Percentiles rank a stretch among this genome's conserved stretches.
phyloP scores from a whole-genome alignment of 1,140 invertebrate genomes.

The Panulirus ornatus region DNA sequence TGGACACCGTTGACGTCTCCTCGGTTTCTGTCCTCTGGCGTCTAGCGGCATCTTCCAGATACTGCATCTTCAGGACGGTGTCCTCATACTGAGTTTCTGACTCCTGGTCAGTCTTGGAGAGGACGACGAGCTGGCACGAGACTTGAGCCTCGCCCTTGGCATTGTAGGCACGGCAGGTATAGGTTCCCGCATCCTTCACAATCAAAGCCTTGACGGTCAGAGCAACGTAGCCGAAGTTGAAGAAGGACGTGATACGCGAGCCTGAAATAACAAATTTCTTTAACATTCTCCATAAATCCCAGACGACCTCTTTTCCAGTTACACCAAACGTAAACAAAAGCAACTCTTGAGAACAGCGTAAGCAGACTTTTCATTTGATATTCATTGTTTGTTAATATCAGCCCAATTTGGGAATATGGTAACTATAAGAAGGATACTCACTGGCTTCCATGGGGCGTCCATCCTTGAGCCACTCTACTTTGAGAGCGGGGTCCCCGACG shows the following conservation, averaged over 20 bases:
- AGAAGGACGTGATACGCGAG: conserved; percentile 95
- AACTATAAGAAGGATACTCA: conserved; percentile 77
- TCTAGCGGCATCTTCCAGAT: conserved; percentile 86
- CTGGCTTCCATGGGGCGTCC: conserved; percentile 93
- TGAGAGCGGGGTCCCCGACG: conserved; percentile 92
- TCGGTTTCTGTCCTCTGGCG: conserved; percentile 70
- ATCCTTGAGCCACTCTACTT: conserved; percentile 97
- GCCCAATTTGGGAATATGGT: too few relatives aligned
- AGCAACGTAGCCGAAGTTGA: conserved; percentile 97
- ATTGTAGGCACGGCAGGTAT: conserved; percentile 93
- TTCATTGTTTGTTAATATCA: too few relatives aligned
- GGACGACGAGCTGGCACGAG: conserved; percentile 91
- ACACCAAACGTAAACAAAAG: background rate
- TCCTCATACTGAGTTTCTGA: conserved; percentile 93
- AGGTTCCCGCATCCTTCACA: conserved; percentile 92
- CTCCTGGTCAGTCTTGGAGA: conserved; percentile 91
- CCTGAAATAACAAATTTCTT: conserved; percentile 78
- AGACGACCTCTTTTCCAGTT: background rate
- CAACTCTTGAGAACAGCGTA: too few relatives aligned
- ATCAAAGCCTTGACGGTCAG: conserved; percentile 96
- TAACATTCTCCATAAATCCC: background rate
- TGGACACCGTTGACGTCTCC: conserved; percentile 67
- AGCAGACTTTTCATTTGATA: too few relatives aligned
- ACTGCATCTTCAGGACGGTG: conserved; percentile 92
- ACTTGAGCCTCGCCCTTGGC: conserved; percentile 92